A percentile compares a stretch with the other conserved stretches of the same genome.
Evolutionary conservation across 2,113 vertebrate genomes (phyloP).

Genomic region (Rutilus rutilus): DNA sequence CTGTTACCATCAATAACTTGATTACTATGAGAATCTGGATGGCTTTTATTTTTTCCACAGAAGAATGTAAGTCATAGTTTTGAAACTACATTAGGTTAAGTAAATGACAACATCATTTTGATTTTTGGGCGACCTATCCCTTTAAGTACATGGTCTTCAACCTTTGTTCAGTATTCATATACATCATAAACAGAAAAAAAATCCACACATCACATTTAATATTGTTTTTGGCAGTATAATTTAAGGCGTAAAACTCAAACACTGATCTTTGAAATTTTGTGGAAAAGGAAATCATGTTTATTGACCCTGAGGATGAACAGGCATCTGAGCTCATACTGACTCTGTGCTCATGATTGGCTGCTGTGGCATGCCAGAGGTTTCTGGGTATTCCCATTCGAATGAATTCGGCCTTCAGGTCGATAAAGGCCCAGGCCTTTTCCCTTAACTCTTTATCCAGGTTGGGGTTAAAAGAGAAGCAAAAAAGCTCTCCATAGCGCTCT

Average conservation of each 20-base stretch:
- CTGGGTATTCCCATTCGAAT: slow-evolving; percentile 91
- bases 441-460: slow-evolving; percentile 89
- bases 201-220: too few species aligned
- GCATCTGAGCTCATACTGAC: slow-evolving; percentile 73
- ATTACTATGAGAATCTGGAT: too few species aligned
- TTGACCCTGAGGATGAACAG: not conserved
- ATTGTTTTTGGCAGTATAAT: not conserved
- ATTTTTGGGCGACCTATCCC: not conserved
- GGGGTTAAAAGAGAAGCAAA: slow-evolving; percentile 94
- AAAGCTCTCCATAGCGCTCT: slow-evolving; percentile 94
- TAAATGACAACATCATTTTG: too few species aligned
- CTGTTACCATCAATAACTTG: not conserved
- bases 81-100: not conserved
- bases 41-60: not conserved
- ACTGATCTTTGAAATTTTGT: not conserved
- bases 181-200: too few species aligned
- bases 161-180: not conserved
- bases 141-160: not conserved
- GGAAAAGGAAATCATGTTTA: not conserved
- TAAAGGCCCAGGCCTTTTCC: slow-evolving; percentile 88
- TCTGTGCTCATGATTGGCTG: slow-evolving; percentile 89
- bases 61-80: not conserved
- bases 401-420: slow-evolving; percentile 84
- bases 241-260: not conserved
- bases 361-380: slow-evolving; percentile 86